Evolutionary conservation across 2,113 vertebrate genomes (phyloP).

Genomic region (Perca flavescens): DNA sequence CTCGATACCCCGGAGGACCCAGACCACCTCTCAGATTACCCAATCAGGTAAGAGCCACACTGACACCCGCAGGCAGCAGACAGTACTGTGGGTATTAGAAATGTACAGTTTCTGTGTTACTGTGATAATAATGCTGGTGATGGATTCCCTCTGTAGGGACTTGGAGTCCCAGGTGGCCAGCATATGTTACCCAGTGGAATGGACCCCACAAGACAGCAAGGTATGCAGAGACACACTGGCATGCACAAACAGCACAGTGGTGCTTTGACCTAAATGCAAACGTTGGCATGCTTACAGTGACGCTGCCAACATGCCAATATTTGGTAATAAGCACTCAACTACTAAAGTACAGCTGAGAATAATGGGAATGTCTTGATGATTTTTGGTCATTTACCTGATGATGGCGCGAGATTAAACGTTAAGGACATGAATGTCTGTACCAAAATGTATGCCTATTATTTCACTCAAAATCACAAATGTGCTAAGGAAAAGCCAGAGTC

Average conservation of each 20-base stretch:
- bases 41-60: conserved; percentile 89
- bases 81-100: background rate
- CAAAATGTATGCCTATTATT: background rate
- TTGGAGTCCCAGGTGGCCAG: conserved; percentile 95
- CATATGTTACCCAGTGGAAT: conserved; percentile 96
- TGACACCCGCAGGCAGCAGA: conserved; percentile 39
- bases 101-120: background rate
- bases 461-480: background rate
- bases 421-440: background rate
- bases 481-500: background rate
- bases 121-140: background rate
- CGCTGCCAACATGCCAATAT: background rate
- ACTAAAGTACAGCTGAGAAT: background rate
- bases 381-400: background rate
- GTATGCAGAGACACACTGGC: conserved; percentile 70
- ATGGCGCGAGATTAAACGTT: background rate
- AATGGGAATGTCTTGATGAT: background rate
- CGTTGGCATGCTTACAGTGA: background rate
- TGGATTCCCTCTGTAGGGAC: conserved; percentile 82
- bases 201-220: conserved; percentile 97
- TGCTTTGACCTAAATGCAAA: background rate
- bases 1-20: conserved; percentile 97
- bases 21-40: conserved; percentile 97
- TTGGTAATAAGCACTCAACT: background rate
- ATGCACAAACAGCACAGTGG: background rate